Evolutionary conservation across 1,140 invertebrate genomes (phyloP).

Genomic region (Sarcophaga bullata): DNA sequence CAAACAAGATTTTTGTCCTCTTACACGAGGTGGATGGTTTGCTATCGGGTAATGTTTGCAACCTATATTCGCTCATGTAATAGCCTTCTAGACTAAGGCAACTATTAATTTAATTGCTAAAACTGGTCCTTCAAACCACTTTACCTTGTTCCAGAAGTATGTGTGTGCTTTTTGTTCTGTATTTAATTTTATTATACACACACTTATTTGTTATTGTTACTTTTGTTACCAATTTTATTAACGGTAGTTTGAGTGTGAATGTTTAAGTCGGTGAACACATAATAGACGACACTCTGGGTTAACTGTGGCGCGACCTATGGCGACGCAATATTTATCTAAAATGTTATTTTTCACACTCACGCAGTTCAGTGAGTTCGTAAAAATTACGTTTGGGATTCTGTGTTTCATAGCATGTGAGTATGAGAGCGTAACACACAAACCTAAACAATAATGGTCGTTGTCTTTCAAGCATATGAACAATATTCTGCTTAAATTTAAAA

Average conservation of each 20-base stretch:
- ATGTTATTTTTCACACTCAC: slow-evolving; percentile 66
- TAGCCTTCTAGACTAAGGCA: too few relatives aligned
- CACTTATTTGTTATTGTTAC: not conserved
- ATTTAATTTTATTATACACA: slow-evolving; percentile 21
- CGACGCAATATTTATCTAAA: slow-evolving; percentile 64
- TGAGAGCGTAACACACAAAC: not conserved
- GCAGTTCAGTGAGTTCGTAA: slow-evolving; percentile 66
- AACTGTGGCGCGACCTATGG: slow-evolving; percentile 45
- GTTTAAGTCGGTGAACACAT: not conserved
- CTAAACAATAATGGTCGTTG: not conserved
- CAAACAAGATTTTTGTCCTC: too few relatives aligned
- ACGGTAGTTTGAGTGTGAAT: not conserved
- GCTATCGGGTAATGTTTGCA: too few relatives aligned
- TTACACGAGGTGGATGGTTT: too few relatives aligned
- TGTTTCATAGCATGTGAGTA: slow-evolving; percentile 48
- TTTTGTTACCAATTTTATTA: slow-evolving; percentile 25
- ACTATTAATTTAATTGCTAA: too few relatives aligned
- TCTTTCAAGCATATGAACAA: not conserved
- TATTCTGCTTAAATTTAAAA: slow-evolving; percentile 28
- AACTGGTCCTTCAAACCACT: too few relatives aligned
- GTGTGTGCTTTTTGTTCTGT: too few relatives aligned
- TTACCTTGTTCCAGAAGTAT: too few relatives aligned
- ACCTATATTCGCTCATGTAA: too few relatives aligned
- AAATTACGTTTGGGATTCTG: slow-evolving; percentile 66
- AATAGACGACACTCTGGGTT: slow-evolving; percentile 37